A percentile compares a stretch with the other conserved stretches of the same genome.
Evolutionary conservation across 2,888 invertebrate species (phyloP).

Genomic region (Megamerina dolium): DNA sequence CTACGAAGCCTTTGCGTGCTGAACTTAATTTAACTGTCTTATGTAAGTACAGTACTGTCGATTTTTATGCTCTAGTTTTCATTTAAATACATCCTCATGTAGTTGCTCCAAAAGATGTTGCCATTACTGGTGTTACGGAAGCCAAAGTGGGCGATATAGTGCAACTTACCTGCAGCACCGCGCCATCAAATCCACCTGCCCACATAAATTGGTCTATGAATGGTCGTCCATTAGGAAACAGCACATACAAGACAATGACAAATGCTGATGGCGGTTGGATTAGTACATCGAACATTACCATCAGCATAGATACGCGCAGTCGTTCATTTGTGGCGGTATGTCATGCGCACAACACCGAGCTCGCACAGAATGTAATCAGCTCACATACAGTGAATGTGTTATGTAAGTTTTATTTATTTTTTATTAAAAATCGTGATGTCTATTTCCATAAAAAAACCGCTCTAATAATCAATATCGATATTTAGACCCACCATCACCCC

Average conservation of each 20-base stretch:
- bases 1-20: constrained; percentile 35
- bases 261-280: constrained; percentile 40
- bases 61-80: constrained; percentile 2
- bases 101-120: constrained; percentile 43
- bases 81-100: neutral
- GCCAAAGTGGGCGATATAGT: constrained; percentile 38
- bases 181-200: constrained; percentile 42
- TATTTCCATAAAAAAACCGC: neutral
- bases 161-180: constrained; percentile 36
- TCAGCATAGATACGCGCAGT: constrained; percentile 38
- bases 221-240: constrained; percentile 36
- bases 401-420: constrained; percentile 31
- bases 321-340: constrained; percentile 41
- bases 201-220: constrained; percentile 44
- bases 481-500: constrained; percentile 40
- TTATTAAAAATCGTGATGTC: neutral
- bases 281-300: constrained; percentile 38
- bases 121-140: constrained; percentile 35
- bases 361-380: constrained; percentile 43
- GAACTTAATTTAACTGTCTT: constrained; percentile 40
- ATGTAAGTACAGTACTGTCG: constrained; percentile 31
- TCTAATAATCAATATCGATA: neutral
- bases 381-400: constrained; percentile 44
- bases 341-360: constrained; percentile 40
- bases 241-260: constrained; percentile 31